Evolutionary conservation across 2,113 vertebrate species (phyloP).

Genomic region (Monopterus albus): DNA sequence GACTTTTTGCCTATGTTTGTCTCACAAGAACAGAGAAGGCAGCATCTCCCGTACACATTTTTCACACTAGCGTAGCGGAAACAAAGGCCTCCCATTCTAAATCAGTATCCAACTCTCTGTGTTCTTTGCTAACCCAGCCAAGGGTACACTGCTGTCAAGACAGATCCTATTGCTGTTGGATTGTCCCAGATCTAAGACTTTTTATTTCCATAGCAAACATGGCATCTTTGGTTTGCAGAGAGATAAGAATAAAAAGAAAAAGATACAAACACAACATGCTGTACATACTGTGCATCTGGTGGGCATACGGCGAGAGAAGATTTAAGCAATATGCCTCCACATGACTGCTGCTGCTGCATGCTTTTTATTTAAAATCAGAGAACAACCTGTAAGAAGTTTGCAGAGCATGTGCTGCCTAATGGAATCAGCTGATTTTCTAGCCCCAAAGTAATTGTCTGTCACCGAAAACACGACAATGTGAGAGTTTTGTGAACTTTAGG

Average conservation of each 20-base stretch:
- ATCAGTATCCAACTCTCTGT: constrained; percentile 44
- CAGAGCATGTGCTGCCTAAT: too few species aligned
- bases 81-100: constrained; percentile 29
- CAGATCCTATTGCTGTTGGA: constrained; percentile 14
- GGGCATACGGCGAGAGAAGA: neutral
- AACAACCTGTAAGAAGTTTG: neutral
- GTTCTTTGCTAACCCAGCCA: constrained; percentile 34
- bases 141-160: constrained; percentile 24
- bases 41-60: constrained; percentile 2
- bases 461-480: too few species aligned
- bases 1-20: neutral
- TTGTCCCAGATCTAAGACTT: constrained; percentile 24
- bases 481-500: too few species aligned
- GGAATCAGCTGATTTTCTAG: too few species aligned
- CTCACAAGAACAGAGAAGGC: constrained; percentile 13
- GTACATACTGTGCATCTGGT: constrained; percentile 2
- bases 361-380: neutral
- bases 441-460: too few species aligned
- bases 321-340: constrained; percentile 4
- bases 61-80: constrained; percentile 6
- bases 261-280: constrained; percentile 18
- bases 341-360: neutral
- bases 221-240: constrained; percentile 20
- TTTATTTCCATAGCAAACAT: constrained; percentile 42
- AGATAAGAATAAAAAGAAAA: constrained; percentile 3